phyloP scores from a whole-genome alignment of 2,113 vertebrate species.

The Nettapus auritus region DNA sequence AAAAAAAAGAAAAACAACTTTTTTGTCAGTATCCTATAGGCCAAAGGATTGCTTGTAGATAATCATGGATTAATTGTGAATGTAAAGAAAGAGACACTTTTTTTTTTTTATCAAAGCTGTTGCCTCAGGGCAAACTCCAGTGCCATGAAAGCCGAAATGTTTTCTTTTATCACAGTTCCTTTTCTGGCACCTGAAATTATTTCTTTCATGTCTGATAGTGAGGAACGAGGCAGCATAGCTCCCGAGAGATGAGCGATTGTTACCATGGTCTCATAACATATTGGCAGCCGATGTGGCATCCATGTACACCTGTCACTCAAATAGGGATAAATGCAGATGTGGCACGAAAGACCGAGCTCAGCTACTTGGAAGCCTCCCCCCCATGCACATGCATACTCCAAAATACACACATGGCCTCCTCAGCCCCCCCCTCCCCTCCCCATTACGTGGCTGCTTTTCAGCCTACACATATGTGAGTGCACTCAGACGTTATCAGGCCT shows the following conservation, averaged over 20 bases:
- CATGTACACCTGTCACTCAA: constrained; percentile 88
- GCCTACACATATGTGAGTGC: constrained; percentile 45
- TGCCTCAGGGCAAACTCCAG: constrained; percentile 81
- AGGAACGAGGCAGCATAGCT: constrained; percentile 74
- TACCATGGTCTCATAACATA: constrained; percentile 84
- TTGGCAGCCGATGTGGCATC: constrained; percentile 81
- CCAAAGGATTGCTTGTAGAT: constrained; percentile 70
- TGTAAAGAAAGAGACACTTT: constrained; percentile 79
- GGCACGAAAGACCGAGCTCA: constrained; percentile 18
- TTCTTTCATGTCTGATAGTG: constrained; percentile 86
- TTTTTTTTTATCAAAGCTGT: constrained; percentile 83
- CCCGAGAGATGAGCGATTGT: constrained; percentile 85
- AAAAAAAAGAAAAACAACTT: background rate
- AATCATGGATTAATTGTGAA: constrained; percentile 81
- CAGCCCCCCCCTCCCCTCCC: background rate
- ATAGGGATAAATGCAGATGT: constrained; percentile 64
- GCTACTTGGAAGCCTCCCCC: background rate
- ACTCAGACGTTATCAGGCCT: constrained; percentile 57
- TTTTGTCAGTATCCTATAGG: constrained; percentile 49
- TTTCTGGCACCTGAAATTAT: constrained; percentile 87
- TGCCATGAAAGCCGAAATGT: constrained; percentile 79
- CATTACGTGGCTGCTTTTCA: constrained; percentile 20
- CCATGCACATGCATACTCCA: background rate
- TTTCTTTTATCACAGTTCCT: constrained; percentile 78
- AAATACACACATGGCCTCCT: background rate